Percentiles rank a stretch among this genome's conserved stretches.
phyloP scores from a whole-genome alignment of 2,888 invertebrate genomes.

The Pinctada fucata region DNA sequence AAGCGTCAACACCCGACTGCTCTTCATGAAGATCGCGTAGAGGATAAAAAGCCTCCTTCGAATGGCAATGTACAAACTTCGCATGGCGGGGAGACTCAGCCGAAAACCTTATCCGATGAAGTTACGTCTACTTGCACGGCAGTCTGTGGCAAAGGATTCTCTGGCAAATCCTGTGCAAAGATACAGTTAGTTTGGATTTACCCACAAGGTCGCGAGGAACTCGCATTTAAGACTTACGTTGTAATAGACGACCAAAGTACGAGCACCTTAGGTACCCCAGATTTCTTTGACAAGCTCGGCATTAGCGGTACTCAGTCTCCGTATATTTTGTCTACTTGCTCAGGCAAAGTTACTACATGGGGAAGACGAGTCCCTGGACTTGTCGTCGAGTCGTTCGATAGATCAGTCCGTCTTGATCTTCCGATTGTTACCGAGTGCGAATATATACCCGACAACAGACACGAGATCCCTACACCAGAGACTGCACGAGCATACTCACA shows the following conservation, averaged over 20 bases:
- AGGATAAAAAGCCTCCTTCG: background rate
- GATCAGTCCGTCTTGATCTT: background rate
- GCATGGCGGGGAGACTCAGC: no score
- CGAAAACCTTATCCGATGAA: background rate
- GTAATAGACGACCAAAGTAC: background rate
- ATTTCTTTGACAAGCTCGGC: background rate
- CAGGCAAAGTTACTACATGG: background rate
- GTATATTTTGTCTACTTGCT: background rate
- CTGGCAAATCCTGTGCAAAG: background rate
- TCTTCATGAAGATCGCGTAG: background rate
- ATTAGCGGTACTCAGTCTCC: background rate
- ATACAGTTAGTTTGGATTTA: background rate
- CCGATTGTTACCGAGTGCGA: background rate
- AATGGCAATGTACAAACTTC: background rate
- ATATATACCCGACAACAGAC: background rate
- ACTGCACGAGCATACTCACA: conserved; percentile 26
- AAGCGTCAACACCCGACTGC: background rate
- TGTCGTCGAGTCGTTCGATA: background rate
- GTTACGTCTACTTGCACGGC: background rate
- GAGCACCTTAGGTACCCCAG: background rate
- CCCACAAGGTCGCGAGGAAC: background rate
- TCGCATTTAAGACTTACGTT: background rate
- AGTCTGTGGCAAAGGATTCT: background rate
- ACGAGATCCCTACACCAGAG: conserved; percentile 35
- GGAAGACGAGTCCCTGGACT: background rate